Base-by-base conservation (phyloP, 2,888 invertebrate genomes). In the Azorinus chamasolen region DNA sequence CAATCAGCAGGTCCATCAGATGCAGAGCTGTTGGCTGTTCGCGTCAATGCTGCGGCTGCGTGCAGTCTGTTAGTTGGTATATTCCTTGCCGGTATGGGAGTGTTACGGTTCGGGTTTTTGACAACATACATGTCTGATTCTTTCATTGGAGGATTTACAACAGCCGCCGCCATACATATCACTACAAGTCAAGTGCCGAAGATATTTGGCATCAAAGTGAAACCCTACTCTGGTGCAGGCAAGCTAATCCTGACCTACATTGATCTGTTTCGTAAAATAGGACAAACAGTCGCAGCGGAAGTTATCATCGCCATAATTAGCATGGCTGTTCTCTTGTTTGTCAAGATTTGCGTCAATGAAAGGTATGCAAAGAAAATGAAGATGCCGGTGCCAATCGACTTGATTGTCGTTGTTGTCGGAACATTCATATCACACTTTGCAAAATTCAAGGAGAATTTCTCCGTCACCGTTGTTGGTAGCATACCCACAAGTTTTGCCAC, bases 291-390 rank as follows among this genome's bases (percentile, higher is more conserved):
- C 92, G 90, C 94, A 81, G 94, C 95, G 0, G 95, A 97, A 0
- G 91, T 96, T 25, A 91, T 95, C 25, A 94, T 96, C 55, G 96
- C 96, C 0, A 82, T 94, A 20, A 93, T 96, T 46, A 94, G 96
- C 1, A 95, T 96, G 54, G 83, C 95, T 24, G 87, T 95, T 58
- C 94, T 96, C 41, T 93, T 95, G 0, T 83, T 96, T 24, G 91
- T 92, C 20, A 89, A 89, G 62, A 58, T 80, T 18, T 78, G 76
- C 59, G 68, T 91, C 37, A 91, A 90, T 68, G 85, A 88, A 73
- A 58, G 85, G 14, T 90, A 78, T 68, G 80, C 78, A 41, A 45
- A 75, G 6, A 88, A 83, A 71, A 76, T 90, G 75, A 86, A 83
- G 71, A 79, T 90, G 43, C 91, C 91, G 6, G 72, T 92, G 24